Base-by-base conservation (phyloP, 2,797 vertebrate species). In the Urocyon cinereoargenteus region DNA sequence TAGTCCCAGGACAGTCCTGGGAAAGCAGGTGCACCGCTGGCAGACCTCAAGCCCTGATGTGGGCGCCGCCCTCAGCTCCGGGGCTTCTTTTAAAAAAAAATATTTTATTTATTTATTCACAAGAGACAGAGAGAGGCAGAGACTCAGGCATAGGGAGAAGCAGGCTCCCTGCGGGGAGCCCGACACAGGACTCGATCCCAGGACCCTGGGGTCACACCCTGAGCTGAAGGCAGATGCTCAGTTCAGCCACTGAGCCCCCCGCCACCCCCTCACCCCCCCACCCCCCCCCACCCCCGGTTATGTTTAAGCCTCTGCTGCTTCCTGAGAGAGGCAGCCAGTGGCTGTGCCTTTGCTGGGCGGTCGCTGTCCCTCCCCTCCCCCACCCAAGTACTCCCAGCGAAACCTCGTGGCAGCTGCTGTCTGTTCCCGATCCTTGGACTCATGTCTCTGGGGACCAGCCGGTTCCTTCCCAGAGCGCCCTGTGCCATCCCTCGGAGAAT, bases 391-490 rank as follows among this genome's bases (percentile, higher is more conserved):
- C 81, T 94, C 81, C 64, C 36, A 24, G 92, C 51, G 83, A 92
- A 96, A 93, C 64, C 75, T 86, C 84, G 75, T 88, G 84, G 96
- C 70, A 90, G 2, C 94, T 86, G 34, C 86, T 95, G 77, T 77
- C 72, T 90, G 81, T 57, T 45, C 91, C 51, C 49, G 24, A 97
- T 96, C 70, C 83, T 89, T 93, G 79, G 93, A 91, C 61, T 45
- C 24, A 53, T 81, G 84, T 95, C 97, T 90, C 93, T 78, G 62
- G 94, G 81, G 97, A 94, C 82, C 55, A 93, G 85, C 84, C 81
- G 57, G n/a, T 90, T 96, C 95, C 95, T 94, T 77, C 86, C 95
- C 91, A 85, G 92, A 82, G 95, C 57, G 36, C 78, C 89, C 59
- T 77, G 64, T 96, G 70, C 75, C 91, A 72, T 87, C 45, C 86